A percentile compares a stretch with the other conserved stretches of the same genome.
phyloP scores from a whole-genome alignment of 1,140 invertebrate species.

The Drosophila ananassae region DNA sequence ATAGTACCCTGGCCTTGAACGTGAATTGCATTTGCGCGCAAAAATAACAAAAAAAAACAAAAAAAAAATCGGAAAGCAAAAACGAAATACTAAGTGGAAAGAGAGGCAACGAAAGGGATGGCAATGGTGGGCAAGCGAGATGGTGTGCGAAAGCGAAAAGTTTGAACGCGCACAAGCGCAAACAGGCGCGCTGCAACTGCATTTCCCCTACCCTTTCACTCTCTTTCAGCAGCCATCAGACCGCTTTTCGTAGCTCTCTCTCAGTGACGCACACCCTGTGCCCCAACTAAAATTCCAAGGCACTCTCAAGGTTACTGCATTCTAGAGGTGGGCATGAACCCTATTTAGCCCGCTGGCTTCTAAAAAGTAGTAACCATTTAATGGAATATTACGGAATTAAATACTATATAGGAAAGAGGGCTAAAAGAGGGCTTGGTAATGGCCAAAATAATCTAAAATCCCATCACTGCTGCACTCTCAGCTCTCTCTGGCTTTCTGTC shows the following conservation, averaged over 20 bases:
- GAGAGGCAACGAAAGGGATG: conserved; percentile 29
- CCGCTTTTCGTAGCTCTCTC: conserved; percentile 14
- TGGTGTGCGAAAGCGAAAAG: conserved; percentile 38
- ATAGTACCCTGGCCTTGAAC: conserved; percentile 73
- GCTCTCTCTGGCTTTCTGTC: conserved; percentile 9
- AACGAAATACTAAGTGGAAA: conserved; percentile 31
- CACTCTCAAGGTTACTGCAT: conserved; percentile 68
- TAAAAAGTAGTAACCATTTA: not conserved
- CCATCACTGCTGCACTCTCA: conserved; percentile 28
- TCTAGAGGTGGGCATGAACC: not conserved
- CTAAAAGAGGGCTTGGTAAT: not conserved
- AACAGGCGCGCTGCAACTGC: conserved; percentile 35
- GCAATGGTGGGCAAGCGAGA: not conserved
- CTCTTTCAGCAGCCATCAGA: not conserved
- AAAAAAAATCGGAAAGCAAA: conserved; percentile 19
- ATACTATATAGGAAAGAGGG: not conserved
- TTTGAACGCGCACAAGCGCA: conserved; percentile 47
- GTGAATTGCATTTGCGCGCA: conserved; percentile 83
- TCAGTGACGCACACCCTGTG: conserved; percentile 43
- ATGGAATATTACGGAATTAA: not conserved
- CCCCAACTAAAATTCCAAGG: conserved; percentile 69
- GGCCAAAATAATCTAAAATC: not conserved
- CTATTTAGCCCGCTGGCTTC: not conserved
- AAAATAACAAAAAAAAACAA: conserved; percentile 39
- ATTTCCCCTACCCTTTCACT: conserved; percentile 22